Base-by-base conservation (phyloP, 2,888 invertebrate genomes). In the Drosophila villosipedis region DNA sequence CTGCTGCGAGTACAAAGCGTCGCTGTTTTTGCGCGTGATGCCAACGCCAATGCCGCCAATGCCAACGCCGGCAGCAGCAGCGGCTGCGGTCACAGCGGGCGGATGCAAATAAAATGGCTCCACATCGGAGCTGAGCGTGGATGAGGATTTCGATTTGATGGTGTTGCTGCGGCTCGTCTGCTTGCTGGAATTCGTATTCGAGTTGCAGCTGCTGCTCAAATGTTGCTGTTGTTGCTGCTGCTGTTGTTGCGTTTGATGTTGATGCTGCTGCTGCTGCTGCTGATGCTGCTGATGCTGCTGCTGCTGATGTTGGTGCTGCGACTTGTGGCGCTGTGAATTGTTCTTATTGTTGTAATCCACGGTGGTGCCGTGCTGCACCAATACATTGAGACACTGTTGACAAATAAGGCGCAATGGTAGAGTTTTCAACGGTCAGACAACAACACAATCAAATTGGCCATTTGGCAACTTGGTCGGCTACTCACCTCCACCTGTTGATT, bases 401-500 rank as follows among this genome's bases (percentile, higher is more conserved):
- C 37, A n/a, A 57, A 39, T 9, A 33, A 22, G 94, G 30, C 91
- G 53, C 61, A 12, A 37, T n/a, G 50, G 33, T n/a, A 25, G 10
- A 49, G 47, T 39, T 54, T 9, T 9, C n/a, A 16, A 9, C 0
- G 6, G 1, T 25, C 4, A 22, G 10, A 19, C 9, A 35, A 7
- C 25, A 35, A 5, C 33, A 4, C n/a, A 39, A 39, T 39, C 0
- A 57, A n/a, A 39, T 12, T 47, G n/a, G n/a, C 25, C 47, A 49
- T 39, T 39, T 31, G 30, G 12, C 43, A 9, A 3, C 19, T 22
- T 10, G 35, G 14, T 22, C 12, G 14, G 35, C 35, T 69, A 83
- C 88, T 78, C 92, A 97, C 97, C 95, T 98, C 97, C 80, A 97
- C 95, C 91, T 98, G 97, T 92, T 97, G 97, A 91, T 97, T 97